These are phyloP conservation scores for Aporrectodea caliginosa DNA, from an alignment of 1,140 invertebrate genomes.

Conservation along the genomic window DNA sequence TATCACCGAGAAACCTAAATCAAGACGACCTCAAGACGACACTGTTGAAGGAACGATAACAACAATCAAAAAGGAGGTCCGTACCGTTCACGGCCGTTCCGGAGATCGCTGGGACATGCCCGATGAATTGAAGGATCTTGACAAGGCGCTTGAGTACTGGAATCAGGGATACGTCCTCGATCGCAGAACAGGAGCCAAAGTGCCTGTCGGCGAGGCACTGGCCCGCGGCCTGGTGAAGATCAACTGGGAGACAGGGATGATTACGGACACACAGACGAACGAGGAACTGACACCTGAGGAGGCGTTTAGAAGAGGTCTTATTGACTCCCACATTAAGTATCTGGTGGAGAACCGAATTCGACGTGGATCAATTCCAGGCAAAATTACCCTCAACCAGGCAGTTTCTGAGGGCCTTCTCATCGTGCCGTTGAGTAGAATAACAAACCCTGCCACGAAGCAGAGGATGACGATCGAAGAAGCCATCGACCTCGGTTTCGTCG, in stretches of 20 bases:
- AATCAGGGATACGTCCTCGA: neutral
- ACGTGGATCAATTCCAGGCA: neutral
- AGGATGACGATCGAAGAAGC: constrained; percentile 68
- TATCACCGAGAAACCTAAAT: too few species aligned
- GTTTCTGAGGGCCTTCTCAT: constrained; percentile 27
- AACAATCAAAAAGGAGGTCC: neutral
- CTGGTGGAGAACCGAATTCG: constrained; percentile 66
- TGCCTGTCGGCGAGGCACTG: neutral
- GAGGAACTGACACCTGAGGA: constrained; percentile 14
- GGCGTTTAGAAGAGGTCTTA: constrained; percentile 23
- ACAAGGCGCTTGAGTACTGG: neutral
- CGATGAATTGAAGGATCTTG: neutral
- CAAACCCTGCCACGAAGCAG: constrained; percentile 67
- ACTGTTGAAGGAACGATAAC: neutral
- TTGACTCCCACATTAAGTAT: constrained; percentile 64
- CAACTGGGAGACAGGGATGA: constrained; percentile 26
- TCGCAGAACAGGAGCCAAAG: neutral
- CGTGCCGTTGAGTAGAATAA: constrained; percentile 62
- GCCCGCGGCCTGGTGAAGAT: constrained; percentile 10
- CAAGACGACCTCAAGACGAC: too few species aligned
- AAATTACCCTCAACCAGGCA: constrained; percentile 28
- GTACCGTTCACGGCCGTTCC: neutral
- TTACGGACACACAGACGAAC: constrained; percentile 23
- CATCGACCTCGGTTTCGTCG: constrained; percentile 50
- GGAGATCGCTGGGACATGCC: neutral